Conservation (phyloP, 2,888 invertebrate genomes). For the Drosophila neonasuta region DNA sequence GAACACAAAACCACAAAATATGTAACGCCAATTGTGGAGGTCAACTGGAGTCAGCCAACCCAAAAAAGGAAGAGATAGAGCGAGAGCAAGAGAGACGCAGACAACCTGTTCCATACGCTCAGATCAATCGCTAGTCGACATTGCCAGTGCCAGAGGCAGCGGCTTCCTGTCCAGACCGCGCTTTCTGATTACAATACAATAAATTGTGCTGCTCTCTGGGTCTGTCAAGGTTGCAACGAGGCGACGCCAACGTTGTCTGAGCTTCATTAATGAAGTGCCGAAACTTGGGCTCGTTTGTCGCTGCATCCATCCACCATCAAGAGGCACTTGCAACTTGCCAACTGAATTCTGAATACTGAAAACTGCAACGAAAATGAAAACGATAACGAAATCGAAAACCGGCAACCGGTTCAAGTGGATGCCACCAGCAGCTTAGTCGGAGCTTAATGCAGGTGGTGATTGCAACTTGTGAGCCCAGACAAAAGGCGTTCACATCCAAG, state of each 20-base stretch:
- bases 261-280: constrained; percentile 77
- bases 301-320: not conserved
- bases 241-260: constrained; percentile 35
- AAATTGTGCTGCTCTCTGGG: constrained; percentile 54
- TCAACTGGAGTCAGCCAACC: constrained; percentile 63
- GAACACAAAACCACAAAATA: constrained; percentile 31
- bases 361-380: not conserved
- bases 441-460: constrained; percentile 72
- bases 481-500: constrained; percentile 51
- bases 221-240: constrained; percentile 54
- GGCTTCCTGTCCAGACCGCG: constrained; percentile 30
- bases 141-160: constrained; percentile 42
- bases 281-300: constrained; percentile 72
- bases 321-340: constrained; percentile 55
- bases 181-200: constrained; percentile 57
- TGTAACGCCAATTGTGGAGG: constrained; percentile 67
- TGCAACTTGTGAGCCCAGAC: constrained; percentile 47
- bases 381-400: constrained; percentile 3
- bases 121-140: constrained; percentile 48
- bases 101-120: constrained; percentile 67
- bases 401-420: constrained; percentile 63
- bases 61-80: constrained; percentile 2
- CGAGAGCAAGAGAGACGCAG: constrained; percentile 15
- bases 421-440: constrained; percentile 48
- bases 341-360: no score